These are phyloP conservation scores for Cheilosia vulpina DNA, from an alignment of 2,888 invertebrate species.

Conservation along the genomic window DNA sequence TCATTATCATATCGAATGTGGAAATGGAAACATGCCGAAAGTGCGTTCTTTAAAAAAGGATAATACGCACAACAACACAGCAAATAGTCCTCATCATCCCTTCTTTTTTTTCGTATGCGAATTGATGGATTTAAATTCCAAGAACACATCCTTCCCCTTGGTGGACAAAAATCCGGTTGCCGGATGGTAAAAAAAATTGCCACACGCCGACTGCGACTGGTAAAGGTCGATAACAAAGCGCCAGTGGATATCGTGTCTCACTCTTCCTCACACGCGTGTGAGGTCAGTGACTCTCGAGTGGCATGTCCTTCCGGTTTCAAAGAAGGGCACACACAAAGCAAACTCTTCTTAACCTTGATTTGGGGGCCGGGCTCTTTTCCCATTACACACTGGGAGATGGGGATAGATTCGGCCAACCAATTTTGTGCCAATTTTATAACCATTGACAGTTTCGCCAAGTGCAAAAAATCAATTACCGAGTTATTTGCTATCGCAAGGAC, in stretches of 20 bases:
- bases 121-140: constrained; percentile 68
- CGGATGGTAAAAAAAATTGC: constrained; percentile 31
- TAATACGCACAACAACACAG: constrained; percentile 50
- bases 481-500: constrained; percentile 39
- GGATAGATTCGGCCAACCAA: constrained; percentile 28
- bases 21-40: constrained; percentile 59
- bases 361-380: constrained; percentile 1
- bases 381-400: not conserved
- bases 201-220: constrained; percentile 60
- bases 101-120: constrained; percentile 21
- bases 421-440: constrained; percentile 43
- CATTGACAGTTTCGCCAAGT: constrained; percentile 45
- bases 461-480: constrained; percentile 65
- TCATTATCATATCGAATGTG: constrained; percentile 72
- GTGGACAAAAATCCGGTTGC: constrained; percentile 24
- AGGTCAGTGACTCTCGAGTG: constrained; percentile 68
- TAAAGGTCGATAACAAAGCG: constrained; percentile 50
- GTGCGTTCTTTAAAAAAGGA: constrained; percentile 52
- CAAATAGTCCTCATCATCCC: constrained; percentile 38
- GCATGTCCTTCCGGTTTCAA: constrained; percentile 65
- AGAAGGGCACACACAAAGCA: not conserved
- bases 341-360: constrained; percentile 67
- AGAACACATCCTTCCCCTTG: constrained; percentile 41
- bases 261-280: constrained; percentile 47
- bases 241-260: not conserved